Evolutionary conservation across 2,888 invertebrate genomes (phyloP).

Genomic region (Exocentrus adspersus): DNA sequence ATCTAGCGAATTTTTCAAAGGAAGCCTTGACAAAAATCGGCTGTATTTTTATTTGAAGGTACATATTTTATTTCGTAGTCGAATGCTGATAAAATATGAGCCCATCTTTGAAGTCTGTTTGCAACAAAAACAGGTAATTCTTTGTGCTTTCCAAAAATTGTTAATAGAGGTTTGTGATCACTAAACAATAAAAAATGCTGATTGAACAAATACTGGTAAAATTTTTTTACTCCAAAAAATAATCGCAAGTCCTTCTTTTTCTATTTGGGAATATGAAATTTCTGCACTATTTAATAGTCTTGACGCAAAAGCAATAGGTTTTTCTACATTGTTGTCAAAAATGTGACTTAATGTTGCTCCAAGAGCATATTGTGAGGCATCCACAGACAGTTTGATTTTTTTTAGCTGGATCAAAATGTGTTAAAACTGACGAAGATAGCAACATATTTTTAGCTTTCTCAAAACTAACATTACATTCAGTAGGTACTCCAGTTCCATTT

Average conservation of each 20-base stretch:
- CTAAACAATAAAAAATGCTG: slow-evolving; percentile 37
- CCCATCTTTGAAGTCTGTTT: slow-evolving; percentile 16
- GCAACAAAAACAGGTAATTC: slow-evolving; percentile 18
- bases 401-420: background rate
- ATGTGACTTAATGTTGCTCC: no score
- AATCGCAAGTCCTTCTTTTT: background rate
- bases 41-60: slow-evolving; percentile 7
- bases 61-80: slow-evolving; percentile 23
- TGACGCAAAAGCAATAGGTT: no score
- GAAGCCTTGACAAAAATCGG: background rate
- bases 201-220: no score
- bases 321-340: no score
- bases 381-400: background rate
- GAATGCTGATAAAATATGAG: slow-evolving; percentile 4
- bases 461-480: no score
- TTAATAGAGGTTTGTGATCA: slow-evolving; percentile 36
- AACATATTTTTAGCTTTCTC: background rate
- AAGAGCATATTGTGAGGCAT: background rate
- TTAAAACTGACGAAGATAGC: background rate
- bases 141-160: slow-evolving; percentile 16
- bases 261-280: background rate
- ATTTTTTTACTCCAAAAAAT: no score
- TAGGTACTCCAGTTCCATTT: background rate
- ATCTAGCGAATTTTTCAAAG: background rate
- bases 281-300: no score